Conservation (phyloP, 2,113 vertebrate genomes). For the Synchiropus splendidus region DNA sequence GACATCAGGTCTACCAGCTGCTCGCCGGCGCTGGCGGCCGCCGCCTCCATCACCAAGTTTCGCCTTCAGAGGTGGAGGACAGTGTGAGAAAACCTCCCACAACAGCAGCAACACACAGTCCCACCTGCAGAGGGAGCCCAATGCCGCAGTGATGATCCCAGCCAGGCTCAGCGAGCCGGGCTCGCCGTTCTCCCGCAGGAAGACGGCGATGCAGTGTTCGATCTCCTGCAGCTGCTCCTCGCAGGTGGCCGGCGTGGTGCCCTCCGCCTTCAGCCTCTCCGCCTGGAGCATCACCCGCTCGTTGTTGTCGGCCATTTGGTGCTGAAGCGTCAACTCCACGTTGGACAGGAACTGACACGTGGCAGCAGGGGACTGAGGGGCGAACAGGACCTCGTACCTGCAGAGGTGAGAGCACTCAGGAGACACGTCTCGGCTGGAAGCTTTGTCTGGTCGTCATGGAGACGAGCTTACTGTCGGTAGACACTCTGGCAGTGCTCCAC, state of each 20-base stretch:
- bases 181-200: constrained; percentile 87
- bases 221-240: constrained; percentile 97
- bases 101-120: no score
- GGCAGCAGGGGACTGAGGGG: constrained; percentile 76
- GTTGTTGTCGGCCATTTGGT: constrained; percentile 83
- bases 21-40: constrained; percentile 86
- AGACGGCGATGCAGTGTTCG: constrained; percentile 89
- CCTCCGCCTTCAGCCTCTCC: constrained; percentile 89
- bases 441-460: no score
- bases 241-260: constrained; percentile 75
- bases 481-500: constrained; percentile 83
- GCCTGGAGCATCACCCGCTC: constrained; percentile 78
- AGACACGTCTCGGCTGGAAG: no score
- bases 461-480: constrained; percentile 79
- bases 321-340: constrained; percentile 85
- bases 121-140: constrained; percentile 88
- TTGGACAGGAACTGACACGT: constrained; percentile 81
- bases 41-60: constrained; percentile 95
- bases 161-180: constrained; percentile 84
- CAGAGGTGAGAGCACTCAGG: background rate
- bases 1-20: constrained; percentile 91
- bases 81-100: no score
- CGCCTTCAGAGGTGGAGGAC: constrained; percentile 67
- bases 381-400: constrained; percentile 89
- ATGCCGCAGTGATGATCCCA: constrained; percentile 86